Base-by-base conservation (phyloP, 2,797 vertebrate genomes). In the Oreochromis mossambicus region DNA sequence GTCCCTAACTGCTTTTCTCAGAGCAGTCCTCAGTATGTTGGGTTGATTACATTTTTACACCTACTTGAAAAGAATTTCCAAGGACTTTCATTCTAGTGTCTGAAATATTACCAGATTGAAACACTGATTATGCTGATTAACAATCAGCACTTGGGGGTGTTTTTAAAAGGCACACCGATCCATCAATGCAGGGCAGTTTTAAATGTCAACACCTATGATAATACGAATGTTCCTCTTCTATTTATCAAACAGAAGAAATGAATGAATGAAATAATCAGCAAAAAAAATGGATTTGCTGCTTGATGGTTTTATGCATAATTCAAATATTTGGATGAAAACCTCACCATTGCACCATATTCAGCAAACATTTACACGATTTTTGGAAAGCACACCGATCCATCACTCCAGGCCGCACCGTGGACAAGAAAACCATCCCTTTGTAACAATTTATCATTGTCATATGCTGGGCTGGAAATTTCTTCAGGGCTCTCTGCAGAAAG, bases 261-360 rank as follows among this genome's bases (percentile, higher is more conserved):
- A 8, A 26, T 26, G 24, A 26, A 26, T 73, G 6, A 2, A 48
- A 75, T 12, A 75, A 75, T 32, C 43, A 75, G 14, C 43, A 75
- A 48, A 50, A 50, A 50, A 50, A 17, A 7, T n/a, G 6, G 5
- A 7, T 79, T 68, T 81, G 9, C 41, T 36, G 36, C 15, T 80
- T 46, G 70, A 43, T 29, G 75, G 54, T 29, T 52, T 83, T 54
- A 4, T 86, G 51, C 17, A 85, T 86, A 79, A 86, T 86, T 87
- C 81, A 89, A 36, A 29, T 29, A 8, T 6, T 78, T 55, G 8
- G 36, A 76, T 79, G 84, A 80, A 85, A 75, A 34, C 70, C 43
- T 50, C 70, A 75, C 26, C 43, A 70, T 50, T 76, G 24, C 5
- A 32, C 3, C 1, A 1, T 14, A 68, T 76, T 85, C 76, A 1